These are phyloP conservation scores for Chorisops tibialis DNA, from an alignment of 2,888 invertebrate genomes.

Conservation along the genomic window DNA sequence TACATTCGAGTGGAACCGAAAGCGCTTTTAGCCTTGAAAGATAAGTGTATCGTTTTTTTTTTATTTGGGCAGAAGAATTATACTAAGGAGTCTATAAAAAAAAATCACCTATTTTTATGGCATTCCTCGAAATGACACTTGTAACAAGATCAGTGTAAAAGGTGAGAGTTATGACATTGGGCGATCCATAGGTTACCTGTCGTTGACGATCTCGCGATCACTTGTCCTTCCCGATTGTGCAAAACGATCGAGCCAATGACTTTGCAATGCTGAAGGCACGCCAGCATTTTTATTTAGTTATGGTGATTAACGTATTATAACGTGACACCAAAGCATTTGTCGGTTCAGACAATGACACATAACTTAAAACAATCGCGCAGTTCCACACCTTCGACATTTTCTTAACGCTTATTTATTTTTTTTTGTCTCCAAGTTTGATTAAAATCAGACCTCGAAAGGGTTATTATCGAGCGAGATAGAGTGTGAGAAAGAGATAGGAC, in stretches of 20 bases:
- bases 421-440: too few relatives aligned
- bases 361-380: neutral
- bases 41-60: too few relatives aligned
- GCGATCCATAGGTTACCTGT: neutral
- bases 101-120: neutral
- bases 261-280: neutral
- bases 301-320: neutral
- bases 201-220: neutral
- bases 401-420: too few relatives aligned
- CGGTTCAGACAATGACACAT: too few relatives aligned
- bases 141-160: too few relatives aligned
- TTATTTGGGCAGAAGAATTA: too few relatives aligned
- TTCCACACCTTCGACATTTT: neutral
- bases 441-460: conserved; percentile 6
- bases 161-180: too few relatives aligned
- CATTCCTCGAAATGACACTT: neutral
- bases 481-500: too few relatives aligned
- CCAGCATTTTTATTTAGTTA: neutral
- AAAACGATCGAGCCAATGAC: neutral
- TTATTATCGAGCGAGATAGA: neutral
- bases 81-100: neutral
- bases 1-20: too few relatives aligned
- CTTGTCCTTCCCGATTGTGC: neutral
- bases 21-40: too few relatives aligned
- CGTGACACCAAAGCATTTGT: neutral